Base-by-base conservation (phyloP, 2,113 vertebrate genomes). In the Hymenochirus boettgeri region DNA sequence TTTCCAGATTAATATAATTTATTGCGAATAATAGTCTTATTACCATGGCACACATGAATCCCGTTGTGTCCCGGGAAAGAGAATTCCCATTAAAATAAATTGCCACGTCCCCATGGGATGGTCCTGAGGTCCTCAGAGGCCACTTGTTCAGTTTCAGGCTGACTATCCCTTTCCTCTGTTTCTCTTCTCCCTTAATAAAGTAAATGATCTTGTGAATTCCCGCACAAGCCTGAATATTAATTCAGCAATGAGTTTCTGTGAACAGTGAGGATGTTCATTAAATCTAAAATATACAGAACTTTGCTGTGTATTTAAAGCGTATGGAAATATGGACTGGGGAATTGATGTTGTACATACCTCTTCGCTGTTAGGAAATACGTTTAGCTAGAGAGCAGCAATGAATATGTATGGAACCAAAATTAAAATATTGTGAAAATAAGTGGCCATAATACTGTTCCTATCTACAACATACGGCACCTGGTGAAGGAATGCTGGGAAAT, bases 21-120 rank as follows among this genome's bases (percentile, higher is more conserved):
- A 33, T 54, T 21, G n/a, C 39, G 31, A 57, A 57, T 65, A 65
- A 65, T 42, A 22, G 53, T 57, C 62, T 65, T 65, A 57, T 65
- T 65, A 65, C 45, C 21, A 65, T 65, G 62, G 51, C 15, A 48
- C 39, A 33, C 62, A 65, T 65, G 62, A 21, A 29, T 65, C 39
- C 5, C 45, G 62, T 31, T 55, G 53, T 48, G 13, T 7, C 53
- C 35, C 2, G 4, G 39, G 15, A 57, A 19, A 57, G 53, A 65
- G 53, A 57, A 47, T 10, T 56, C 53, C 45, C 10, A 65, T 65
- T 65, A 65, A 48, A 47, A 46, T 19, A 45, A 33, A 65, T 65
- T 65, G 57, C 37, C 15, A 19, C 2, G 5, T 19, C 35, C 12
- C n/a, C 62, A 3, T 1, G 39, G 37, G 26, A 57, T 47, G 37